Base-by-base conservation (phyloP, 2,797 vertebrate genomes). In the Phalanger gymnotis region DNA sequence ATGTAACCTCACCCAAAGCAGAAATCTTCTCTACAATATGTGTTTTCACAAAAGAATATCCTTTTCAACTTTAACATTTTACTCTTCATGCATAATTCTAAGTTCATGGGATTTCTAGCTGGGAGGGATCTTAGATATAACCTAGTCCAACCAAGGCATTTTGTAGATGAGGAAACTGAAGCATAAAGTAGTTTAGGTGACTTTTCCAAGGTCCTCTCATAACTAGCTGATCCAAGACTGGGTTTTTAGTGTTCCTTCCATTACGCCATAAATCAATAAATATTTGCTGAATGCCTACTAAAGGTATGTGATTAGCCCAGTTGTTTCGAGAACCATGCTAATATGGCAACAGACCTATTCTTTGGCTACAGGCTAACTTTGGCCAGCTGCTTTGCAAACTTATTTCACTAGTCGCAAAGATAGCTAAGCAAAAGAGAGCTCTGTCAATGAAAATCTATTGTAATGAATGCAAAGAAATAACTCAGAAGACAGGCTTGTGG, bases 281-380 rank as follows among this genome's bases (percentile, higher is more conserved):
- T 73, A 73, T 73, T 73, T 40, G 16, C 66, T 73, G 61, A 66
- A 66, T 66, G 34, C 16, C 5, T 40, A 58, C 30, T 31, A 66
- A n/a, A n/a, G 34, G 34, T n/a, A 66, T 66, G 14, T n/a, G 61
- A 16, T 66, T n/a, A 19, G 61, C 34, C 34, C 34, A n/a, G 6
- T n/a, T 66, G 16, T n/a, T 66, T 66, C 5, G 34, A n/a, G 61
- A n/a, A 7, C 34, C 4, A 5, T 5, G 19, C 47, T 93, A 73
- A 93, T 91, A 91, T 61, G 96, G 94, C 95, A 34, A 93, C 11
- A 54, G 92, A 28, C 51, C 54, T 27, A 14, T 28, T 91, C 54
- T 53, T 90, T 90, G 30, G 30, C 31, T 54, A 25, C 1, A 56
- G 54, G 30, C 28, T 9, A 56, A 56, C 28, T 92, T 92, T 57